Evolutionary conservation across 2,113 vertebrate species (phyloP), one percentile per base, ranked within the genome.

Genomic region (Amblyopsis rosae): DNA sequence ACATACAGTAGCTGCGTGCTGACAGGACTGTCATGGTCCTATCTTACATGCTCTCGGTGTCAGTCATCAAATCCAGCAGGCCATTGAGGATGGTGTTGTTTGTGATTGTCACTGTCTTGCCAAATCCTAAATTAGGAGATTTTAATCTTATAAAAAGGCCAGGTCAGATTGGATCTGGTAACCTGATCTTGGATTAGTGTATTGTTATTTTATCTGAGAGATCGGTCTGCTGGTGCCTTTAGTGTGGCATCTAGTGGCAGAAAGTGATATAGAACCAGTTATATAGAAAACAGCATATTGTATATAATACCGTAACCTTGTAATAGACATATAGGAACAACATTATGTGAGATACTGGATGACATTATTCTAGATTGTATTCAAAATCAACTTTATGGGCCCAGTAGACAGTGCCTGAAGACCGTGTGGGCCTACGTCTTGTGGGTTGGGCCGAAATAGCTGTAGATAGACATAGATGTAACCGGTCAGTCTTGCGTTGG

Each of bases 91-190:
- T 35, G 16, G 6, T 48, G 53, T 60, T 60, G 50, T 32, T 32
- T 48, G 35, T 59, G 59, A 62, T 54, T 70, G 72, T 74, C 70
- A 53, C 17, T 55, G 57, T 67, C 57, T 35, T 58, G 54, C 54
- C 56, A 59, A 46, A 76, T 69, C 69, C 59, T 65, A 72, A 80
- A 58, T 62, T 46, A 48, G 12, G 35, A 58, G n/a, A 62, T 66
- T 69, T 58, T 86, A 89, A 91, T 92, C 88, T 87, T 80, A 89
- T 90, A 89, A 91, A 89, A 88, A 77, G 76, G 66, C 51, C 67
- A 85, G 87, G 91, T 89, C 89, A 89, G 10, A 32, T 81, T 54
- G 66, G 59, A 75, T 35, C 69, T 79, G 75, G 73, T 73, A 76
- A 80, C 75, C 69, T 79, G 74, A 84, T 48, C 17, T 45, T 67